Evolutionary conservation across 2,888 invertebrate species (phyloP), one percentile per base, ranked within the genome.

Genomic region (Ferrisia virgata): DNA sequence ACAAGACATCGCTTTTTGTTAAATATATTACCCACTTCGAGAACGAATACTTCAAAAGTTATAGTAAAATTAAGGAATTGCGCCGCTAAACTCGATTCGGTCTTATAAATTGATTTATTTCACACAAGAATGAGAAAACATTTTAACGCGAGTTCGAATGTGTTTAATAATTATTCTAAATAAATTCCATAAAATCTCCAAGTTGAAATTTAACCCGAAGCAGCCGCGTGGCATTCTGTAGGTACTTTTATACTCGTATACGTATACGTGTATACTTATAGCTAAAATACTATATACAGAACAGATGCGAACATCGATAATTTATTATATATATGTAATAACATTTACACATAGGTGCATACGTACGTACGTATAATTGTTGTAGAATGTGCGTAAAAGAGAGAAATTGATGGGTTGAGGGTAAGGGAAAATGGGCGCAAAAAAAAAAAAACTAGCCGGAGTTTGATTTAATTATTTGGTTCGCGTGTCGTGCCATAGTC

Each of bases 401-500:
- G 2, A 47, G 47, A 47, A 47, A 58, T 58, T 58, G 9, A 58
- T 25, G 25, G 58, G 22, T 25, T 58, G 8, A 2, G 22, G 22
- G 25, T 25, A 3, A 64, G 28, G 3, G 13, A 64, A 43, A 43
- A 43, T 15, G 43, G 43, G 43, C n/a, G n/a, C 36, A 36, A n/a
- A 43, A 43, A 2, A 43, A n/a, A 43, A 43, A 43, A 43, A 1
- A n/a, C 18, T 25, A 64, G 28, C 64, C 6, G 11, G 11, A 18
- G 72, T 36, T 76, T 76, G 72, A 76, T 76, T 76, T 76, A 76
- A 76, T 76, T 76, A 76, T 36, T 76, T 15, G 31, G 72, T 36
- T 76, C 72, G 72, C 72, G 72, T 76, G 72, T 76, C 72, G 36
- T 9, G 72, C 15, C 9, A 2, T n/a, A 36, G 72, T 76, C 72